phyloP scores from a whole-genome alignment of 2,888 invertebrate species.

The Drosophila percnosoma region DNA sequence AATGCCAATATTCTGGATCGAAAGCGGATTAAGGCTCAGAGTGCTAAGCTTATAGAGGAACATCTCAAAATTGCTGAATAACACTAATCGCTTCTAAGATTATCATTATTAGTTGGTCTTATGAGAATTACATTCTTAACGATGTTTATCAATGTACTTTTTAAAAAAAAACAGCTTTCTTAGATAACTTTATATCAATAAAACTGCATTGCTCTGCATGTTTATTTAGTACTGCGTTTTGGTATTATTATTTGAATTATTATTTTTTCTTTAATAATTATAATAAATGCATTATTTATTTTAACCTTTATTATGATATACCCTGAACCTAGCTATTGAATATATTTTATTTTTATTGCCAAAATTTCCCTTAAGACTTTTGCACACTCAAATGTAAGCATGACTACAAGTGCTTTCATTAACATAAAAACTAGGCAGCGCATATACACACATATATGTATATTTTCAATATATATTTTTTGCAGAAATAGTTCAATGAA shows the following conservation, averaged over 20 bases:
- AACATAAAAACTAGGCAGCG: too few species aligned
- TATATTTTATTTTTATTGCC: too few species aligned
- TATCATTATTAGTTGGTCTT: not conserved
- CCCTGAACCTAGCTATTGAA: too few species aligned
- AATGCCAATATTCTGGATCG: conserved; percentile 75
- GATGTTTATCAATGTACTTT: not conserved
- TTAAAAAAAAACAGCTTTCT: not conserved
- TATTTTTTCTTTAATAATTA: too few species aligned
- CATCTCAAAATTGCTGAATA: conserved; percentile 9
- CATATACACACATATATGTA: too few species aligned
- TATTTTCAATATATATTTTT: too few species aligned
- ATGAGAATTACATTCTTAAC: not conserved
- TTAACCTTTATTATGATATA: too few species aligned
- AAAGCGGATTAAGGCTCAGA: conserved; percentile 80
- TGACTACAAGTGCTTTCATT: not conserved
- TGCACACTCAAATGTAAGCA: not conserved
- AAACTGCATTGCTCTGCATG: not conserved
- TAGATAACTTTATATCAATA: not conserved
- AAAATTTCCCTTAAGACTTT: not conserved
- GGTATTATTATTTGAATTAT: not conserved
- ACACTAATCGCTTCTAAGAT: not conserved
- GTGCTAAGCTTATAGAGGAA: conserved; percentile 81
- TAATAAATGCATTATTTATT: too few species aligned
- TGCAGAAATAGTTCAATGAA: too few species aligned
- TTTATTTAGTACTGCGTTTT: not conserved